Evolutionary conservation across 2,797 vertebrate genomes (phyloP).

Genomic region (Poecilia picta): DNA sequence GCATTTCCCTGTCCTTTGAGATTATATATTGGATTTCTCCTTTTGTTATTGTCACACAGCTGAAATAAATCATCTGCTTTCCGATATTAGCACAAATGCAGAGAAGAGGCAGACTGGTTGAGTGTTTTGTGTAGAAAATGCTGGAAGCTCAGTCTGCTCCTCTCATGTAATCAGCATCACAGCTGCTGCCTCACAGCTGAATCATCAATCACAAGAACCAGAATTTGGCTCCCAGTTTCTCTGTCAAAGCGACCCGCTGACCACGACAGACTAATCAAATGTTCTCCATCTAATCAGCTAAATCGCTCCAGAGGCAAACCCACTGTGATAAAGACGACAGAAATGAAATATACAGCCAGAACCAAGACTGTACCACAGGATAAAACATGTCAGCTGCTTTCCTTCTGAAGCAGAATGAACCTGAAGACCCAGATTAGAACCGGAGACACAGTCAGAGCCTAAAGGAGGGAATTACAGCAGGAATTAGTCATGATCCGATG

Average conservation of each 20-base stretch:
- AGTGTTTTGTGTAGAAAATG: conserved; percentile 5
- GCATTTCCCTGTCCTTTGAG: not conserved
- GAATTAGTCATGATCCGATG: not conserved
- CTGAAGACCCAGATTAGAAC: not conserved
- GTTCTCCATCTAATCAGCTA: conserved; percentile 1
- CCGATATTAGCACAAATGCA: not conserved
- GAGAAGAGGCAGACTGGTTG: not conserved
- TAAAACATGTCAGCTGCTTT: not conserved
- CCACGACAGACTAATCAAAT: conserved; percentile 7
- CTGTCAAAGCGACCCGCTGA: not conserved
- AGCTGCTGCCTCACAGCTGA: conserved; percentile 7
- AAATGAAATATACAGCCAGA: not conserved
- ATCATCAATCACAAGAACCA: conserved; percentile 11
- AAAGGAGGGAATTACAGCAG: not conserved
- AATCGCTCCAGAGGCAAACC: not conserved
- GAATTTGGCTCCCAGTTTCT: not conserved
- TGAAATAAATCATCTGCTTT: not conserved
- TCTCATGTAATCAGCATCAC: conserved; percentile 2
- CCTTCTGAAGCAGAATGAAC: not conserved
- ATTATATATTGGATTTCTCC: no score
- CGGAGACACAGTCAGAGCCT: not conserved
- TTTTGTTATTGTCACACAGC: not conserved
- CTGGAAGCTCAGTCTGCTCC: not conserved
- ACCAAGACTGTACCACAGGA: not conserved
- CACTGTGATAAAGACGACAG: not conserved